These are phyloP conservation scores for Liopterus haemorrhoidalis DNA, from an alignment of 2,888 invertebrate genomes.

Conservation along the genomic window DNA sequence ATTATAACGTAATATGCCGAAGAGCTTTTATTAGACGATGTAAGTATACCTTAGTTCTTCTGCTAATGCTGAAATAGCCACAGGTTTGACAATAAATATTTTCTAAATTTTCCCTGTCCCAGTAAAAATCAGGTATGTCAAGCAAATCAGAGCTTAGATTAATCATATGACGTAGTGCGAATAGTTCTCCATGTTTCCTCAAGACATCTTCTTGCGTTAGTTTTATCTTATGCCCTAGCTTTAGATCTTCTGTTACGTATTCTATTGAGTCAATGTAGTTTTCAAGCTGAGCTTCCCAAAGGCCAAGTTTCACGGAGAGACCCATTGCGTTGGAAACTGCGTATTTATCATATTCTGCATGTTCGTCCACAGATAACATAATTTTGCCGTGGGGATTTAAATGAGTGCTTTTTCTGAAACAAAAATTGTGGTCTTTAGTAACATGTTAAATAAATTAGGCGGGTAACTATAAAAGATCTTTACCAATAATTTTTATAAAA, in stretches of 20 bases:
- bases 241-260: conserved; percentile 71
- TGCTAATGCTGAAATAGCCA: conserved; percentile 75
- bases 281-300: conserved; percentile 87
- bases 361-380: conserved; percentile 44
- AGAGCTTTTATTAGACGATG: background rate
- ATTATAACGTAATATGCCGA: no score
- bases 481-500: no score
- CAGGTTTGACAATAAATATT: conserved; percentile 74
- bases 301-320: conserved; percentile 87
- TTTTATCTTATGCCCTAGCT: conserved; percentile 63
- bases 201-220: conserved; percentile 67
- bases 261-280: conserved; percentile 78
- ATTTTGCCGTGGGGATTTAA: conserved; percentile 37
- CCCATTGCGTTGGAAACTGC: conserved; percentile 93
- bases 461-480: no score
- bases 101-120: conserved; percentile 91
- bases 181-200: conserved; percentile 79
- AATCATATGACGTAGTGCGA: conserved; percentile 80
- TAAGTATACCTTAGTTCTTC: conserved; percentile 67
- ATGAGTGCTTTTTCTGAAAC: conserved; percentile 11
- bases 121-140: conserved; percentile 96
- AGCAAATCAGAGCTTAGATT: conserved; percentile 90
- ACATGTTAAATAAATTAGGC: no score
- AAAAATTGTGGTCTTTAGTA: no score
- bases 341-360: conserved; percentile 74